Conservation (phyloP, 2,113 vertebrate species). For the Notarius lentiginosus region DNA sequence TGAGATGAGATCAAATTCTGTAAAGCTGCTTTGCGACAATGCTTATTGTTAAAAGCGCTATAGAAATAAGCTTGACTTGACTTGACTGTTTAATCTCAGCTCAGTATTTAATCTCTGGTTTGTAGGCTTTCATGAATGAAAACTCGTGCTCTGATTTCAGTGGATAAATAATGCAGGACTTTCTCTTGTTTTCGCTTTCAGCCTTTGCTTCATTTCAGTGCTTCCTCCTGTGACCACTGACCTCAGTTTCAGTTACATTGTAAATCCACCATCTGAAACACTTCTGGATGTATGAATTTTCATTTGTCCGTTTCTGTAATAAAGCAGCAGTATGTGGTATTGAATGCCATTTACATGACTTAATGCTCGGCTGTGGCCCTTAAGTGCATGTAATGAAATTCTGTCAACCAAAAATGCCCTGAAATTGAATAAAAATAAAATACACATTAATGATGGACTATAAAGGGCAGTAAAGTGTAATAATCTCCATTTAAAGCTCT, state of each 20-base stretch:
- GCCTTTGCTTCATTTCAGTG: not conserved
- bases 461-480: too few species aligned
- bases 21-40: too few species aligned
- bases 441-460: not conserved
- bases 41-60: too few species aligned
- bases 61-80: too few species aligned
- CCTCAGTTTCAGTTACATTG: not conserved
- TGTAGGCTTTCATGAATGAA: too few species aligned
- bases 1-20: too few species aligned
- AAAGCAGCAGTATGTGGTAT: not conserved
- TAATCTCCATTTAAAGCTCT: too few species aligned
- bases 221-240: not conserved
- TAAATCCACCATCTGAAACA: not conserved
- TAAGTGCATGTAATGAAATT: not conserved
- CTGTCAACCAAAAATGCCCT: not conserved
- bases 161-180: not conserved
- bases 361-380: not conserved
- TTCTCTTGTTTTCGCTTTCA: not conserved
- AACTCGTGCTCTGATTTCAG: not conserved
- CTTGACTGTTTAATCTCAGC: too few species aligned
- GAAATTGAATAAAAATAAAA: not conserved
- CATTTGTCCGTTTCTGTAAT: not conserved
- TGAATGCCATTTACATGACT: not conserved
- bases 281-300: not conserved
- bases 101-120: too few species aligned